Conservation (phyloP, 1,140 invertebrate genomes). For the Coenobita brevimanus region DNA sequence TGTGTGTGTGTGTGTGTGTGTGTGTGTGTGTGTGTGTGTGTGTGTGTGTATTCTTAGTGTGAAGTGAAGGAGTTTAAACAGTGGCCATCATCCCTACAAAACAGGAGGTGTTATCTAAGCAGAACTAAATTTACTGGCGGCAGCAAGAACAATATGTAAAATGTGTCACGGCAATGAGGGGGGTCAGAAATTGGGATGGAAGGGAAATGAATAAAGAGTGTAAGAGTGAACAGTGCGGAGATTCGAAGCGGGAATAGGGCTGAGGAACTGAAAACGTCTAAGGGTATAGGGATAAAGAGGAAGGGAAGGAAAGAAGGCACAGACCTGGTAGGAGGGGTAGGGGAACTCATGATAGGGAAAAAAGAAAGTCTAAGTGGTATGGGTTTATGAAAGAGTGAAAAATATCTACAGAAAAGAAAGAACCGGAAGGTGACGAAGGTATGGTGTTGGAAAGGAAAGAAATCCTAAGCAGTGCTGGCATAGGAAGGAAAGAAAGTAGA, state of each 20-base stretch:
- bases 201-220: neutral
- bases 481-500: neutral
- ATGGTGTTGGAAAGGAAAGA: neutral
- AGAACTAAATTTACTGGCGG: too few relatives aligned
- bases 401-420: neutral
- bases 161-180: too few relatives aligned
- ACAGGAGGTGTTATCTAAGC: too few relatives aligned
- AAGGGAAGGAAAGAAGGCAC: neutral
- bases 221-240: neutral
- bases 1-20: conserved; percentile 3
- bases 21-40: too few relatives aligned
- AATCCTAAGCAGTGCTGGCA: neutral
- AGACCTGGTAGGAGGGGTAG: neutral
- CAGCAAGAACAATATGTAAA: too few relatives aligned
- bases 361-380: neutral
- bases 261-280: neutral
- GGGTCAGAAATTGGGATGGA: too few relatives aligned
- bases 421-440: neutral
- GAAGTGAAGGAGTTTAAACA: neutral
- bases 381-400: too few relatives aligned
- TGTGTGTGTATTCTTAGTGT: neutral
- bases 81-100: neutral
- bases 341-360: neutral
- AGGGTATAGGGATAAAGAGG: too few relatives aligned
- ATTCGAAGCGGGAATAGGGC: neutral